Conservation (phyloP, 2,888 invertebrate species). For the Lasioglossum villosulum region DNA sequence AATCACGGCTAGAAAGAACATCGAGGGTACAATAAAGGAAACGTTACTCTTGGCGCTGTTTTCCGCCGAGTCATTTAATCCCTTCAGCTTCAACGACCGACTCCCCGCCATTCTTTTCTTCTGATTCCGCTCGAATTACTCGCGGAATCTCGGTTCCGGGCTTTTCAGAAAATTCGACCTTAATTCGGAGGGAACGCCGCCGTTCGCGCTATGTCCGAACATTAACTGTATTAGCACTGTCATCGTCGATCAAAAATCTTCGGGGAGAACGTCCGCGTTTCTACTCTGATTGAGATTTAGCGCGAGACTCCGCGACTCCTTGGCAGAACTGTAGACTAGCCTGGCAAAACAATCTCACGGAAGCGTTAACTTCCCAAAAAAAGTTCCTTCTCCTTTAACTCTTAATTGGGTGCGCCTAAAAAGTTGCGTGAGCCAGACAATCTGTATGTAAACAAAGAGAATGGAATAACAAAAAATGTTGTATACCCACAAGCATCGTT, state of each 20-base stretch:
- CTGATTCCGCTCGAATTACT: background rate
- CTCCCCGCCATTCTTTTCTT: background rate
- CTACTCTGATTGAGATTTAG: background rate
- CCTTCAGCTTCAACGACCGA: background rate
- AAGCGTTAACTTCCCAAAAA: too few species aligned
- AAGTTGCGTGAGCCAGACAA: too few species aligned
- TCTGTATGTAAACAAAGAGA: too few species aligned
- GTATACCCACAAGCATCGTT: too few species aligned
- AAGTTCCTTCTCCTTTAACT: too few species aligned
- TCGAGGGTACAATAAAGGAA: slow-evolving; percentile 30
- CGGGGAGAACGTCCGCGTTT: background rate
- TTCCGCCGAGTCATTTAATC: slow-evolving; percentile 30
- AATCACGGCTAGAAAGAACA: slow-evolving; percentile 13
- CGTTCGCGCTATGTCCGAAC: background rate
- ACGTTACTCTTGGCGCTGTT: slow-evolving; percentile 37
- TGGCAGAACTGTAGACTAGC: background rate
- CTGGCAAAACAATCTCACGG: too few species aligned
- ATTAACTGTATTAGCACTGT: background rate
- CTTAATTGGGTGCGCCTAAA: too few species aligned
- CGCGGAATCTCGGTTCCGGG: background rate
- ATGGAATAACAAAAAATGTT: too few species aligned
- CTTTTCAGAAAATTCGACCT: background rate
- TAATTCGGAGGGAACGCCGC: background rate
- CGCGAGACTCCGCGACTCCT: background rate
- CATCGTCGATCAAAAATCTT: slow-evolving; percentile 5